Evolutionary conservation across 2,113 vertebrate species (phyloP).

Genomic region (Neodon shergylaensis): DNA sequence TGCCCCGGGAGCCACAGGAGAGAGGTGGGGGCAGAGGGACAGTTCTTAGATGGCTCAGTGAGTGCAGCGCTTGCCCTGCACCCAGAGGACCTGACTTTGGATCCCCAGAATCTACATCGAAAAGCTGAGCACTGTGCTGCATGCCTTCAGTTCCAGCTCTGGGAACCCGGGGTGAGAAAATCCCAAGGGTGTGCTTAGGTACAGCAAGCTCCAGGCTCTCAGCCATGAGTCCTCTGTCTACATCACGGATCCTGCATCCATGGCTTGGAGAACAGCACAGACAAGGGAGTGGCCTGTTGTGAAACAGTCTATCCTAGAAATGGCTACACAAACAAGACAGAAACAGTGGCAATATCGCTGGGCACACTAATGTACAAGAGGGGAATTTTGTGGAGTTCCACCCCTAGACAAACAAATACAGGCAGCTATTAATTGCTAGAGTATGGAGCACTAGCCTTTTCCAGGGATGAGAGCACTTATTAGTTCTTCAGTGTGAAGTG

Average conservation of each 20-base stretch:
- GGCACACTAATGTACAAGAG: not conserved
- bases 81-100: not conserved
- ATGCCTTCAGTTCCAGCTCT: not conserved
- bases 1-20: not conserved
- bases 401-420: not conserved
- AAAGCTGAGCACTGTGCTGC: not conserved
- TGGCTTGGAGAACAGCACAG: not conserved
- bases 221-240: not conserved
- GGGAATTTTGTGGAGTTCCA: not conserved
- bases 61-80: not conserved
- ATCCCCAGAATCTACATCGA: not conserved
- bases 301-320: not conserved
- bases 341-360: no score
- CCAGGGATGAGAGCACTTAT: not conserved
- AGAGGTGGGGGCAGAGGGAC: not conserved
- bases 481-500: not conserved
- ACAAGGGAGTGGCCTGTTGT: no score
- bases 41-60: not conserved
- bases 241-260: no score
- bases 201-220: not conserved
- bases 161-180: no score
- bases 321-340: not conserved
- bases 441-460: not conserved
- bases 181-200: not conserved
- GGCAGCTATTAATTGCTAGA: not conserved